These are phyloP conservation scores for Heteromyza rotundicornis DNA, from an alignment of 2,888 invertebrate species.

Conservation along the genomic window DNA sequence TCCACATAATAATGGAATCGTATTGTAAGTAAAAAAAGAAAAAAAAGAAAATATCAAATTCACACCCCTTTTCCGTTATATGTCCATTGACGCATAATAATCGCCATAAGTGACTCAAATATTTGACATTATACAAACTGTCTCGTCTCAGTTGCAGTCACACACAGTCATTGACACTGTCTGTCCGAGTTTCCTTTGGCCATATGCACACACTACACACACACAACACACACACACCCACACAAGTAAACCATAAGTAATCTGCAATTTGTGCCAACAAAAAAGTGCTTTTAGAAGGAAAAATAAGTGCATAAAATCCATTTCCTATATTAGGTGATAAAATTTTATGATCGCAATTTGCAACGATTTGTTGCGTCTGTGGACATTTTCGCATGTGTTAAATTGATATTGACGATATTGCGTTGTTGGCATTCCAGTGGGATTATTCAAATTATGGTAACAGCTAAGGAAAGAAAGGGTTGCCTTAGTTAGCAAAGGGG, in stretches of 20 bases:
- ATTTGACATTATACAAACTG: not conserved
- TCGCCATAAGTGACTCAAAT: constrained; percentile 1
- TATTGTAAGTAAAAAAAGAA: too few relatives aligned
- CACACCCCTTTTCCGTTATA: constrained; percentile 8
- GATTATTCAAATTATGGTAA: constrained; percentile 26
- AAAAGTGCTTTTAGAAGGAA: not conserved
- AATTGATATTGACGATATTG: constrained; percentile 47
- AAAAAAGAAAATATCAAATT: constrained; percentile 14
- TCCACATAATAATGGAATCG: constrained; percentile 19
- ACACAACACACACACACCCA: not conserved
- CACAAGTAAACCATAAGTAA: constrained; percentile 15
- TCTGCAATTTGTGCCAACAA: constrained; percentile 18
- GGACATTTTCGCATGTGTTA: constrained; percentile 17
- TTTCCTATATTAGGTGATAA: constrained; percentile 55
- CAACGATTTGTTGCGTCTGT: constrained; percentile 49
- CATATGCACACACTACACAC: not conserved
- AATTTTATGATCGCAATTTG: constrained; percentile 52
- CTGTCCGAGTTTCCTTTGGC: not conserved
- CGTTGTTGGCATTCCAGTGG: constrained; percentile 12
- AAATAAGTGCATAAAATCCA: constrained; percentile 43
- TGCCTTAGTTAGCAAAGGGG: too few relatives aligned
- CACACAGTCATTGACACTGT: not conserved
- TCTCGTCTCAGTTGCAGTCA: too few relatives aligned
- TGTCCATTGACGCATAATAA: not conserved
- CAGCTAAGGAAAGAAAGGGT: too few relatives aligned